These are phyloP conservation scores for Crematogaster levior DNA, from an alignment of 2,888 invertebrate species.

Conservation along the genomic window DNA sequence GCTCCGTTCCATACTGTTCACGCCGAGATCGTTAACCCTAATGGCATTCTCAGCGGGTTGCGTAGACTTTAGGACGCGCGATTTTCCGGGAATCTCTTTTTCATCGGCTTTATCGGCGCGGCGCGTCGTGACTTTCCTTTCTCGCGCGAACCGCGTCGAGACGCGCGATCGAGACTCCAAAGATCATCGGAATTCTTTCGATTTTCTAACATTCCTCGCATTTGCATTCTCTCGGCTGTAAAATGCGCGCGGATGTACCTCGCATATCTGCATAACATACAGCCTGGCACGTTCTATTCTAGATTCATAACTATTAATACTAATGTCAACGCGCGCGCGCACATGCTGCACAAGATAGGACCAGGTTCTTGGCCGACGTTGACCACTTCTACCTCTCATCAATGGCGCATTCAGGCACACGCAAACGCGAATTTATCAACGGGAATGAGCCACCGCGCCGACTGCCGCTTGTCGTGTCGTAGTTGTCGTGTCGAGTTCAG, in stretches of 20 bases:
- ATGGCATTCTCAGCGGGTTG: conserved; percentile 67
- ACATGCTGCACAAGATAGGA: conserved; percentile 76
- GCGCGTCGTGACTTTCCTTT: conserved; percentile 33
- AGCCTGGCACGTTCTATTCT: conserved; percentile 81
- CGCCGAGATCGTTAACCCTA: conserved; percentile 69
- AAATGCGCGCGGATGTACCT: conserved; percentile 73
- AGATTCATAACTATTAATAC: conserved; percentile 85
- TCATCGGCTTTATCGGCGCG: conserved; percentile 47
- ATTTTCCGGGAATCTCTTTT: conserved; percentile 64
- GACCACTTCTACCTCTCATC: conserved; percentile 79
- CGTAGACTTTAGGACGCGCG: conserved; percentile 53
- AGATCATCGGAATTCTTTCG: conserved; percentile 42
- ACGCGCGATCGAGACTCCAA: conserved; percentile 33
- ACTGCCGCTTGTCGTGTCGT: background rate
- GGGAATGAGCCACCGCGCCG: conserved; percentile 65
- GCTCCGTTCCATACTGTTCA: conserved; percentile 37
- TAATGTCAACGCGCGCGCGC: conserved; percentile 70
- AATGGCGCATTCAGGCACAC: conserved; percentile 84
- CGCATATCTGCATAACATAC: conserved; percentile 73
- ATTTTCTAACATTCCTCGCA: conserved; percentile 30
- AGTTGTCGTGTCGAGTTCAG: conserved; percentile 41
- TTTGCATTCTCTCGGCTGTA: conserved; percentile 68
- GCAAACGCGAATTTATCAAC: conserved; percentile 83
- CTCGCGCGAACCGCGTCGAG: background rate
- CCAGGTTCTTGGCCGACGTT: conserved; percentile 77